Base-by-base conservation (phyloP, 2,113 vertebrate genomes). In the Boleophthalmus pectinirostris region DNA sequence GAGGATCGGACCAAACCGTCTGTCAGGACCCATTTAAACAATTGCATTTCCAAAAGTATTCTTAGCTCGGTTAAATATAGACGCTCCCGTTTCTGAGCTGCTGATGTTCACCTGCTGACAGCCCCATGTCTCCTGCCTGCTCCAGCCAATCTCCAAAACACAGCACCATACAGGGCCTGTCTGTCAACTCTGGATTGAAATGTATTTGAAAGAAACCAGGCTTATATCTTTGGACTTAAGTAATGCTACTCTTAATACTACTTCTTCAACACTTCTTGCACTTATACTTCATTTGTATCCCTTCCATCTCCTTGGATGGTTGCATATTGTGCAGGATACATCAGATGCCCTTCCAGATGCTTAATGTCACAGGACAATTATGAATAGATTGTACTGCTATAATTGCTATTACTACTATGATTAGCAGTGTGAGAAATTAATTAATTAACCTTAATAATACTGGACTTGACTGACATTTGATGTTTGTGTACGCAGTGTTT, bases 31-130 rank as follows among this genome's bases (percentile, higher is more conserved):
- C 29, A 64, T 64, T 38, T 15, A 64, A 64, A 64, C 61, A 18
- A 64, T n/a, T 38, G 18, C 33, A 21, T 64, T 64, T 38, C 61
- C 33, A 64, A 64, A 43, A 35, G 61, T 64, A 64, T 64, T 64
- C 61, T 64, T 64, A 64, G 61, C 61, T 38, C 61, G 9, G 61
- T 64, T 64, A 64, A 64, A 64, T 64, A 43, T 64, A 64, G 61
- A 64, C 33, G 61, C 38, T 64, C 61, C 61, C 33, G 11, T 66
- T 66, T 45, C 13, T 23, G 14, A 66, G 29, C 63, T 43, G 33
- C 63, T 38, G 20, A 24, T 47, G 38, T 66, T 21, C 45, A 46
- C 46, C 21, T 24, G 38, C 65, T 66, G 65, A 66, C 65, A 66
- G 65, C 65, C 47, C 43, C 65, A 66, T 66, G 23, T 47, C 45